Conservation (phyloP, 1,140 invertebrate genomes). For the Araneus ventricosus region DNA sequence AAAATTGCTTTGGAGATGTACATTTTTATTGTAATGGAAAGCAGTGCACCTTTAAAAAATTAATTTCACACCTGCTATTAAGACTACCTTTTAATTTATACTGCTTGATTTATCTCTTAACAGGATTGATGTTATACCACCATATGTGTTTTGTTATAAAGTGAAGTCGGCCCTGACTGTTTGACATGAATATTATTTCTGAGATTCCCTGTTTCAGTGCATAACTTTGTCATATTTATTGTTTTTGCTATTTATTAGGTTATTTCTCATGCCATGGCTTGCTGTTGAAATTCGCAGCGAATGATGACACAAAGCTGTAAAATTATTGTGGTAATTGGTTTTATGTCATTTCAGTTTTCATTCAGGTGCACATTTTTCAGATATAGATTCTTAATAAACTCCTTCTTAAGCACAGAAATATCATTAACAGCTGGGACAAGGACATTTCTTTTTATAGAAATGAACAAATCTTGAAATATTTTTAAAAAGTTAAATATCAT, state of each 20-base stretch:
- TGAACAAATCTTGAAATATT: background rate
- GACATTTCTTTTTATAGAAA: background rate
- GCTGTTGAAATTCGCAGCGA: constrained; percentile 56
- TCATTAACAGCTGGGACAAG: background rate
- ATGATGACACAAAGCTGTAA: constrained; percentile 70
- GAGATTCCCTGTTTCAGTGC: background rate
- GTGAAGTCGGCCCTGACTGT: background rate
- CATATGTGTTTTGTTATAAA: background rate
- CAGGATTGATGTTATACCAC: background rate
- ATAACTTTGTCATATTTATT: constrained; percentile 48
- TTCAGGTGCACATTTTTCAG: background rate
- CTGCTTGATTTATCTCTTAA: background rate
- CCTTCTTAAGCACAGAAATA: background rate
- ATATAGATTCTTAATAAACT: background rate
- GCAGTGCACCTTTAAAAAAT: too few species aligned
- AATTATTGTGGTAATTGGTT: constrained; percentile 71
- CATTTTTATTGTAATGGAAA: too few species aligned
- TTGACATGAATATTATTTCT: background rate
- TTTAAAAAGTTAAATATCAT: background rate
- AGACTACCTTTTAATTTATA: background rate
- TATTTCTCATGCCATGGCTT: constrained; percentile 64
- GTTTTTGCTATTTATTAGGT: constrained; percentile 73
- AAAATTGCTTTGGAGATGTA: too few species aligned
- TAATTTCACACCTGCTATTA: too few species aligned
- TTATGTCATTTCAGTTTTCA: constrained; percentile 49